Evolutionary conservation across 2,888 invertebrate genomes (phyloP).

Genomic region (Pterobdella sp.): DNA sequence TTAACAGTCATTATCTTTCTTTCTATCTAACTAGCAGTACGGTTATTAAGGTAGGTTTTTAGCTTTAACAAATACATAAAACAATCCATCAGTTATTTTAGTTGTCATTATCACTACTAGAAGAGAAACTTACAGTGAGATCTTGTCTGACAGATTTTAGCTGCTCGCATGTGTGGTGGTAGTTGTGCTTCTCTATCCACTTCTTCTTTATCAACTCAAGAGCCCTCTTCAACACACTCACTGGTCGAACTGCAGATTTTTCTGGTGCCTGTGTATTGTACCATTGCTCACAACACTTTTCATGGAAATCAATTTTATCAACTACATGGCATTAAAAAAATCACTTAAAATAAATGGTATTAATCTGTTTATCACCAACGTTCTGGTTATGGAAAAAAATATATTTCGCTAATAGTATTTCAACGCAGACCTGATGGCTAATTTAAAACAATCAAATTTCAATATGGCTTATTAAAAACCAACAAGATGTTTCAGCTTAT

Average conservation of each 20-base stretch:
- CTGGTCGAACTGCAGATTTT: constrained; percentile 67
- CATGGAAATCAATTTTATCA: too few relatives aligned
- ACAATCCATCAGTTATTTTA: not conserved
- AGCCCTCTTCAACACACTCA: constrained; percentile 72
- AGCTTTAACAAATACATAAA: not conserved
- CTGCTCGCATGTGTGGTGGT: constrained; percentile 94
- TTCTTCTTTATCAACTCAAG: constrained; percentile 80
- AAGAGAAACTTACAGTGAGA: constrained; percentile 69
- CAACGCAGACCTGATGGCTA: too few relatives aligned
- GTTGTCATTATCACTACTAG: not conserved
- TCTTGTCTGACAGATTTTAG: constrained; percentile 96
- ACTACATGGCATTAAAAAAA: not conserved
- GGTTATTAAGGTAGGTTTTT: too few relatives aligned
- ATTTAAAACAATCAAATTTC: too few relatives aligned
- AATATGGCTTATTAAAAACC: too few relatives aligned
- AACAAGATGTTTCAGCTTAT: too few relatives aligned
- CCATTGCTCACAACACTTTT: too few relatives aligned
- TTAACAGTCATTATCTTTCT: too few relatives aligned
- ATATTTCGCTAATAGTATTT: too few relatives aligned
- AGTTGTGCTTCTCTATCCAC: constrained; percentile 84
- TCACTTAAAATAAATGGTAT: not conserved
- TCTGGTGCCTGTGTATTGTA: constrained; percentile 70
- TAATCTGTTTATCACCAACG: too few relatives aligned
- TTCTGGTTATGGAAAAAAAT: too few relatives aligned
- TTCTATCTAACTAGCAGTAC: too few relatives aligned